Evolutionary conservation across 2,113 vertebrate genomes (phyloP), one percentile per base, ranked within the genome.

Genomic region (Eira barbara): DNA sequence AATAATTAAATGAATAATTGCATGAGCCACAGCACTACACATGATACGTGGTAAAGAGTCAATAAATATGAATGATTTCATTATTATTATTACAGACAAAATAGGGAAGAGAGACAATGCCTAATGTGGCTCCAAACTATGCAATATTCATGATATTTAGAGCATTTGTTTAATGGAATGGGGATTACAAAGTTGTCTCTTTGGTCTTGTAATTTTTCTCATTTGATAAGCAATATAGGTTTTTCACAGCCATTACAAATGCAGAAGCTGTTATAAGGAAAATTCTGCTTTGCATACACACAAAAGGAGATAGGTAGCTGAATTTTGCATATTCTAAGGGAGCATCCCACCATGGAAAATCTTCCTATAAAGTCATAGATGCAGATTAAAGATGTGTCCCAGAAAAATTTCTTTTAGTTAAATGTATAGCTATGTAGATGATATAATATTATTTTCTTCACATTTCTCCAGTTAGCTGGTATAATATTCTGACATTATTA

Each of bases 231-330:
- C 92, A 93, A 0, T 94, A 0, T 98, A 84, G 95, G 78, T 97
- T 97, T 67, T 94, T 98, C 63, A 92, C 96, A 94, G 78, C 65
- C 83, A 88, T 97, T 96, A 95, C 97, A 94, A 97, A 97, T 98
- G 95, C 96, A 76, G 92, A 96, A 95, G 97, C 97, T 92, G 78
- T 98, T 98, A 96, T 93, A 94, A 97, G 89, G 94, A 94, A 93
- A 97, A 89, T 97, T 96, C 93, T 98, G 92, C 97, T 98, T 97
- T 98, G 95, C 97, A 98, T 96, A 96, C n/a, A 98, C 86, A 97
- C 71, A 86, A 94, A 86, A 83, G 39, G 25, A 45, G 18, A n/a
- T 25, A 57, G 71, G 78, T 88, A 97, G 93, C 96, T 96, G 82
- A 91, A 98, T 94, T 98, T 93, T 96, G 49, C 31, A 0, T 36